A percentile compares a stretch with the other conserved stretches of the same genome.
These are phyloP conservation scores for Muschampia plurimacula DNA, from an alignment of 2,888 invertebrate species.

Conservation along the genomic window DNA sequence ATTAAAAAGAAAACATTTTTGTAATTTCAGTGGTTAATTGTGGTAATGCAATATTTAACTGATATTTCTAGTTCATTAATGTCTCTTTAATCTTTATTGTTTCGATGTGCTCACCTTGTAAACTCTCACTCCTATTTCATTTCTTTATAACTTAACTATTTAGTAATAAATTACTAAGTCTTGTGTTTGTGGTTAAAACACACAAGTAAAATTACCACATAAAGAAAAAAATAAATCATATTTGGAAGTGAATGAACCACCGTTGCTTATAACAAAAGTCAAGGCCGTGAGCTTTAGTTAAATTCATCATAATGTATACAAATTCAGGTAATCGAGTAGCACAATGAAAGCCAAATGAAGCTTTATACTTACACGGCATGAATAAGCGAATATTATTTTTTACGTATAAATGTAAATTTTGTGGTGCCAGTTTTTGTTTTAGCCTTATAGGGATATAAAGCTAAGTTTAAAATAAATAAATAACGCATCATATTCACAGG, in stretches of 20 bases:
- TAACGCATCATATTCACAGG: too few relatives aligned
- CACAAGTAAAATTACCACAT: constrained; percentile 35
- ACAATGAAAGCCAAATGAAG: constrained; percentile 9
- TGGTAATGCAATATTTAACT: not conserved
- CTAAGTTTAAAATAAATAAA: too few relatives aligned
- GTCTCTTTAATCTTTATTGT: too few relatives aligned
- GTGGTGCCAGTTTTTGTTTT: too few relatives aligned
- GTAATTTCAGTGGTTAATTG: not conserved
- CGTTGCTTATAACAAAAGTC: constrained; percentile 11
- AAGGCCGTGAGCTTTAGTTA: constrained; percentile 6
- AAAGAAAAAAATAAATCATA: constrained; percentile 28
- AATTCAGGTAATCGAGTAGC: constrained; percentile 14
- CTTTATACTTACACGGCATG: not conserved
- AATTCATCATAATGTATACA: constrained; percentile 9
- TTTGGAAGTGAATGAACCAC: constrained; percentile 41
- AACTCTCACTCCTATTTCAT: too few relatives aligned
- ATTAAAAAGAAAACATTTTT: not conserved
- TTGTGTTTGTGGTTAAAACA: not conserved
- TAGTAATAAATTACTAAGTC: too few relatives aligned
- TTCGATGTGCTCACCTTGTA: too few relatives aligned
- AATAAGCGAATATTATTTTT: constrained; percentile 2
- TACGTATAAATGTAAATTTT: not conserved
- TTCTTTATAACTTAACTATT: too few relatives aligned
- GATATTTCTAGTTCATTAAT: too few relatives aligned
- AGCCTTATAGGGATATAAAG: too few relatives aligned